Evolutionary conservation across 2,888 invertebrate genomes (phyloP).

Genomic region (Pachliopta kotzebuea): DNA sequence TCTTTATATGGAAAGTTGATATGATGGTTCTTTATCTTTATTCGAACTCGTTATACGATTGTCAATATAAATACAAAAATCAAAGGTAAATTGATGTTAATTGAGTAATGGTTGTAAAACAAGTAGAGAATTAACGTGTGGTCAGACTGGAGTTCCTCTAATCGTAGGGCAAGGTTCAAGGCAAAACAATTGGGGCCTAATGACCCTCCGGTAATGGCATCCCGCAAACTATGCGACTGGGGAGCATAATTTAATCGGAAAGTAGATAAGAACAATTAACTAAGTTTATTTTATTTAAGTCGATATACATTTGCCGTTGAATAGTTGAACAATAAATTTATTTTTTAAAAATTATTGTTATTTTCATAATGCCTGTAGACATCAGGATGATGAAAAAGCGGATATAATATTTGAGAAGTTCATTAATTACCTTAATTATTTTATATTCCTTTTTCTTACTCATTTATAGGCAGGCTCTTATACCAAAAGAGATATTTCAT

Average conservation of each 20-base stretch:
- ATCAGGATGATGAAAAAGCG: no score
- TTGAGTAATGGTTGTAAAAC: conserved; percentile 59
- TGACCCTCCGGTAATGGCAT: conserved; percentile 44
- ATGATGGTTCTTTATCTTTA: no score
- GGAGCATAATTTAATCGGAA: conserved; percentile 28
- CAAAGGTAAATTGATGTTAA: conserved; percentile 32
- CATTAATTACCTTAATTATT: no score
- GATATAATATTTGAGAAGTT: no score
- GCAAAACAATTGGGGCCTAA: conserved; percentile 69
- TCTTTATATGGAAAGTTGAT: no score
- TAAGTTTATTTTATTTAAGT: conserved; percentile 19
- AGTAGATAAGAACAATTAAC: conserved; percentile 27
- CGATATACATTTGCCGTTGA: conserved; percentile 11
- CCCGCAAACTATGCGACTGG: conserved; percentile 36
- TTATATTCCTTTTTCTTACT: no score
- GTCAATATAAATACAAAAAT: conserved; percentile 29
- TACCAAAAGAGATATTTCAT: no score
- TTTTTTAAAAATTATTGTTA: background rate
- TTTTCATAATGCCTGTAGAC: no score
- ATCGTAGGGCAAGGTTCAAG: conserved; percentile 44
- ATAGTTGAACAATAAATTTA: background rate
- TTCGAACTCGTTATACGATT: background rate
- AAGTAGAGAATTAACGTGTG: conserved; percentile 73
- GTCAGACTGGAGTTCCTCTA: conserved; percentile 49
- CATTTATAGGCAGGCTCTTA: no score